Conservation (phyloP, 2,113 vertebrate species). For the Terrapene triunguis region DNA sequence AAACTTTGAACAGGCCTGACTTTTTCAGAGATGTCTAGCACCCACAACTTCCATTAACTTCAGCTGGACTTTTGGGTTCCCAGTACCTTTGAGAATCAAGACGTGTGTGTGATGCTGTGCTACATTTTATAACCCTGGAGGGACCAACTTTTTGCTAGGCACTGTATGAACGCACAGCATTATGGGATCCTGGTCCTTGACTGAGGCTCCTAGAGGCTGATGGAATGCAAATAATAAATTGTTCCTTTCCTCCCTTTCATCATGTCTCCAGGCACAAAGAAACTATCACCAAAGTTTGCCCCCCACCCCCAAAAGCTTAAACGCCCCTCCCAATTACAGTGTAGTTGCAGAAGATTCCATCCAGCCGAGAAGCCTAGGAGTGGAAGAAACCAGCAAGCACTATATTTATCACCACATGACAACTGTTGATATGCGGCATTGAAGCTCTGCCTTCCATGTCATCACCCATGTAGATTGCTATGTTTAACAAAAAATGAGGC, state of each 20-base stretch:
- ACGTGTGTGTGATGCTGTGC: background rate
- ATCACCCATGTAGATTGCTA: background rate
- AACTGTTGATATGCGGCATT: background rate
- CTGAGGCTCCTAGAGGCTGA: rapidly evolving
- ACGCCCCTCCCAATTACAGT: background rate
- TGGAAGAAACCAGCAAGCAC: background rate
- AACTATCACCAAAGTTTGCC: background rate
- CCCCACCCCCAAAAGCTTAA: background rate
- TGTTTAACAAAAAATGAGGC: background rate
- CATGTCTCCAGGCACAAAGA: background rate
- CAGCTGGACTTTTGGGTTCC: too few relatives aligned
- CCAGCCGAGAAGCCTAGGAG: background rate
- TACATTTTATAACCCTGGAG: background rate
- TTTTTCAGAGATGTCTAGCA: too few relatives aligned
- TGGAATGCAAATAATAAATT: background rate
- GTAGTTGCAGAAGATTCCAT: background rate
- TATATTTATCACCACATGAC: too few relatives aligned
- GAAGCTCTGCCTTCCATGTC: slow-evolving; percentile 3
- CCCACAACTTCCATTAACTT: too few relatives aligned
- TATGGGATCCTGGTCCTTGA: background rate
- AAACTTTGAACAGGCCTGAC: too few relatives aligned
- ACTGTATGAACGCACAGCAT: background rate
- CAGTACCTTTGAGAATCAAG: too few relatives aligned
- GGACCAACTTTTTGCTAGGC: background rate
- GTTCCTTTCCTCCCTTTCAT: background rate